Percentiles rank a stretch among this genome's conserved stretches.
phyloP scores from a whole-genome alignment of 2,113 vertebrate species.

The Oriolus oriolus region DNA sequence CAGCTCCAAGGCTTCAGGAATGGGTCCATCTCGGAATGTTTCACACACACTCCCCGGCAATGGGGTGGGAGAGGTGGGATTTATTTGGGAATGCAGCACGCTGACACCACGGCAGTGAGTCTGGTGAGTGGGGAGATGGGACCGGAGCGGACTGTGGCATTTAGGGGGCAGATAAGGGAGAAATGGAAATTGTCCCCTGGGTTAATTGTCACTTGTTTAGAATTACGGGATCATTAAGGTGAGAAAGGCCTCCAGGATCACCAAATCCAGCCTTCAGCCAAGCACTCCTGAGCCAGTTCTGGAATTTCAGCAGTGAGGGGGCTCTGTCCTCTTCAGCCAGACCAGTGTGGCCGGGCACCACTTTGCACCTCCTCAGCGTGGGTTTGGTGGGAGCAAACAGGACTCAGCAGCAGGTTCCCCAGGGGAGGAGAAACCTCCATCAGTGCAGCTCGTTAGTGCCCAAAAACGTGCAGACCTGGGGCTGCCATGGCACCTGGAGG shows the following conservation, averaged over 20 bases:
- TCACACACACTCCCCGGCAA: fast-evolving
- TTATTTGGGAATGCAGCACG: not conserved
- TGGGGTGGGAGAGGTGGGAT: fast-evolving
- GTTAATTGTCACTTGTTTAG: not conserved
- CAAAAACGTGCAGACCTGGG: fast-evolving
- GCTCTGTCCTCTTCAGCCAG: not conserved
- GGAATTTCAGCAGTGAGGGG: not conserved
- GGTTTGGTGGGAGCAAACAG: not conserved
- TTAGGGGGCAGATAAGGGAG: not conserved
- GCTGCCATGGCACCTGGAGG: not conserved
- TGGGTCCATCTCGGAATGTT: fast-evolving
- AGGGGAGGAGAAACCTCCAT: not conserved
- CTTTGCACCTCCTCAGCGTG: fast-evolving
- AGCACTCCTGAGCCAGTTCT: not conserved
- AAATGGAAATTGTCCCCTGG: not conserved
- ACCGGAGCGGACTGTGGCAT: not conserved
- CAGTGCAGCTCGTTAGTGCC: not conserved
- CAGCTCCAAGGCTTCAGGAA: not conserved
- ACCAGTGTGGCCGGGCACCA: fast-evolving
- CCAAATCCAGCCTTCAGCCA: not conserved
- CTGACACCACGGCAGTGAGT: not conserved
- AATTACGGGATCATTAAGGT: not conserved
- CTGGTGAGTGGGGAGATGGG: fast-evolving
- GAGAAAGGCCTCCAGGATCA: not conserved
- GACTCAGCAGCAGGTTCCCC: not conserved